Evolutionary conservation across 2,888 invertebrate species (phyloP).

Genomic region (Electrophaes corylata): DNA sequence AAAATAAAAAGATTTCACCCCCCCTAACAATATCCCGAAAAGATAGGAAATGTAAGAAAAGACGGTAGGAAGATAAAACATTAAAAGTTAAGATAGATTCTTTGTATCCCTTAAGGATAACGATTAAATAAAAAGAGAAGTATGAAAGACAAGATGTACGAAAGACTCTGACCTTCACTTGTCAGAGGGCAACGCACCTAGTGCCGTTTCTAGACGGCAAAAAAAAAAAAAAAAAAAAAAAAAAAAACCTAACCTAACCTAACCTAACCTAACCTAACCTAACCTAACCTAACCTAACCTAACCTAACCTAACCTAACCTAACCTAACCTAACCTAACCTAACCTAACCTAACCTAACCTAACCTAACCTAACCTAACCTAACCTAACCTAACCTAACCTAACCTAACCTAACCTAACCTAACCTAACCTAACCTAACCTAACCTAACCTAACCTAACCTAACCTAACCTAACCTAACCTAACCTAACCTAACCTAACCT

Average conservation of each 20-base stretch:
- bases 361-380: constrained; percentile 4
- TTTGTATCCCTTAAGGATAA: no score
- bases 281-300: background rate
- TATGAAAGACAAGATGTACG: no score
- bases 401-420: constrained; percentile 5
- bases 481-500: constrained; percentile 5
- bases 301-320: background rate
- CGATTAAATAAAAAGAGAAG: no score
- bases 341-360: background rate
- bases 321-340: background rate
- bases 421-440: constrained; percentile 5
- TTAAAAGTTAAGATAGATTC: no score
- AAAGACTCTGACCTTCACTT: no score
- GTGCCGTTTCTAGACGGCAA: no score
- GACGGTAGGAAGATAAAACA: no score
- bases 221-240: no score
- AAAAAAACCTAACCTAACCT: background rate
- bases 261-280: background rate
- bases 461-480: constrained; percentile 5
- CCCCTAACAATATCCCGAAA: no score
- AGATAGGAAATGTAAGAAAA: no score
- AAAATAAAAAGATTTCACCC: no score
- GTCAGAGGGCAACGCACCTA: no score
- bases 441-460: constrained; percentile 4
- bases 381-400: constrained; percentile 5